Conservation (phyloP, 2,888 invertebrate genomes). For the Platycheirus rosarum region DNA sequence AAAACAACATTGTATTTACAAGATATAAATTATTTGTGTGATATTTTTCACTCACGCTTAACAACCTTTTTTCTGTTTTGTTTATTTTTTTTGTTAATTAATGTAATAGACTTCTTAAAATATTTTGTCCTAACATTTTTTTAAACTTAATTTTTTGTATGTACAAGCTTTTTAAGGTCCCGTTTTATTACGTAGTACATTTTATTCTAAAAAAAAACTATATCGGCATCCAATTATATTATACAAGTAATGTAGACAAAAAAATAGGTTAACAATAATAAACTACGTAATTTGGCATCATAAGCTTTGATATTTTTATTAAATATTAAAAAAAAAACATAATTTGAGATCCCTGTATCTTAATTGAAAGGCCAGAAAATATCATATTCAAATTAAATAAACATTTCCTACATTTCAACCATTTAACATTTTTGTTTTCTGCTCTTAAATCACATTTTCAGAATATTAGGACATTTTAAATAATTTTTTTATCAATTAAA, state of each 20-base stretch:
- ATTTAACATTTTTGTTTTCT: slow-evolving; percentile 7
- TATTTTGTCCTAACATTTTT: slow-evolving; percentile 22
- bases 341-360: slow-evolving; percentile 69
- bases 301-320: background rate
- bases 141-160: slow-evolving; percentile 24
- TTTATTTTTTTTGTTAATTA: slow-evolving; percentile 18
- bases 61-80: slow-evolving; percentile 55
- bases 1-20: slow-evolving; percentile 53
- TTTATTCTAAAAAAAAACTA: slow-evolving; percentile 28
- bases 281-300: too few relatives aligned
- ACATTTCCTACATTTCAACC: slow-evolving; percentile 4
- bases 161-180: slow-evolving; percentile 75
- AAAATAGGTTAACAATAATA: too few relatives aligned
- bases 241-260: too few relatives aligned
- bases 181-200: slow-evolving; percentile 78
- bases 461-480: slow-evolving; percentile 61
- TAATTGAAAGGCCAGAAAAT: slow-evolving; percentile 28
- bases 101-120: slow-evolving; percentile 37
- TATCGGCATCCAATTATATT: too few relatives aligned
- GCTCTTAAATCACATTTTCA: slow-evolving; percentile 75
- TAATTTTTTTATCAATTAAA: too few relatives aligned
- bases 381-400: slow-evolving; percentile 38
- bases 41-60: slow-evolving; percentile 61
- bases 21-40: slow-evolving; percentile 44
- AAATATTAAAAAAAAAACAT: background rate